Evolutionary conservation across 1,140 invertebrate genomes (phyloP).

Genomic region (Trichomalopsis sarcophagae): DNA sequence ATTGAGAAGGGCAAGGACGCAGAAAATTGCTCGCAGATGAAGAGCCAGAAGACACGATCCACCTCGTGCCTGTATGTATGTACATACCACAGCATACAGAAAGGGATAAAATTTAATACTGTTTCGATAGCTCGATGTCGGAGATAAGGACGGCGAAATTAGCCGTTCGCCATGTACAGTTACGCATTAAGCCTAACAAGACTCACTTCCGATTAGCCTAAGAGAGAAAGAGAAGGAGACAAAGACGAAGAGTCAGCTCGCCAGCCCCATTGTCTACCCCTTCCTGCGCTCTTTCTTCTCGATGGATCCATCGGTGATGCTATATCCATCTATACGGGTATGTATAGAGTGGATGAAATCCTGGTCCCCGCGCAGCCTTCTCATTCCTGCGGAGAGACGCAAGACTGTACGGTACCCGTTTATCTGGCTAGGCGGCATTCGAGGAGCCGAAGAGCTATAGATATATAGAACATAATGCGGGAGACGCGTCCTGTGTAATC

Average conservation of each 20-base stretch:
- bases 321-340: no score
- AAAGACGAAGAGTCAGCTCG: constrained; percentile 14
- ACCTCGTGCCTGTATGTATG: no score
- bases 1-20: constrained; percentile 5
- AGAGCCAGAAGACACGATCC: no score
- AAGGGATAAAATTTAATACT: constrained; percentile 18
- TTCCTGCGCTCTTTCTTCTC: no score
- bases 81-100: neutral
- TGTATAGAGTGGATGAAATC: neutral
- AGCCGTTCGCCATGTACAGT: constrained; percentile 68
- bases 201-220: constrained; percentile 71
- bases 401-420: no score
- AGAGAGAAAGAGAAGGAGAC: constrained; percentile 43
- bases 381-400: no score
- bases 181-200: constrained; percentile 71
- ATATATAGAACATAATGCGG: neutral
- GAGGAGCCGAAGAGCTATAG: neutral
- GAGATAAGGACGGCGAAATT: constrained; percentile 65
- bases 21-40: neutral
- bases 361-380: neutral
- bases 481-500: neutral
- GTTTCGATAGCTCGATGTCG: constrained; percentile 50
- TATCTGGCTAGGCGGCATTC: neutral
- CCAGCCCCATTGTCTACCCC: constrained; percentile 7
- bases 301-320: no score